phyloP scores from a whole-genome alignment of 1,140 invertebrate species.

The Drosophila pruinosa region DNA sequence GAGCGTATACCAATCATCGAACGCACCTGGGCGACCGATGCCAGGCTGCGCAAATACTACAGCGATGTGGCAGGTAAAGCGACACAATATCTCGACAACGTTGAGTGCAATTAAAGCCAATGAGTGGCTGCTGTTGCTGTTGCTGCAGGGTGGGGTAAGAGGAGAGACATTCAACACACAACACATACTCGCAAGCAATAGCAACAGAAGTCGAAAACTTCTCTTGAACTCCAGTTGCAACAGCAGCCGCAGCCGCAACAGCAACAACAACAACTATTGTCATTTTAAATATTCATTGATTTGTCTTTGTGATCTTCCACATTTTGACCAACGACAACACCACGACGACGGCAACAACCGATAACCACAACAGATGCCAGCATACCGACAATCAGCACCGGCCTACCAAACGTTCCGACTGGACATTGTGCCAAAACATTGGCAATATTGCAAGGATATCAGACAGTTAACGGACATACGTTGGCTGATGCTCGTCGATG shows the following conservation, averaged over 20 bases:
- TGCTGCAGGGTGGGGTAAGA: background rate
- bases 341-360: background rate
- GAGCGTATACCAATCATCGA: conserved; percentile 90
- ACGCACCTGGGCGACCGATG: conserved; percentile 90
- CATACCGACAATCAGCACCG: conserved; percentile 88
- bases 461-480: conserved; percentile 84
- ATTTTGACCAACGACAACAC: conserved; percentile 8
- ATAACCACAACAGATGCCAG: conserved; percentile 85
- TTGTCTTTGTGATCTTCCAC: conserved; percentile 62
- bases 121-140: conserved; percentile 18
- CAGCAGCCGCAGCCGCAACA: too few species aligned
- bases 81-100: conserved; percentile 42
- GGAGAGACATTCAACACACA: background rate
- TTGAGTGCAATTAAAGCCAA: conserved; percentile 64
- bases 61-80: conserved; percentile 89
- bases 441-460: conserved; percentile 87
- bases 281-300: conserved; percentile 77
- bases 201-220: too few species aligned
- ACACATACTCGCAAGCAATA: conserved; percentile 37
- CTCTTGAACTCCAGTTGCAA: conserved; percentile 2
- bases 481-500: conserved; percentile 94
- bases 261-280: too few species aligned
- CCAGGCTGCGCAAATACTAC: conserved; percentile 88
- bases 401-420: conserved; percentile 89
- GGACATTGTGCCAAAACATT: conserved; percentile 95